These are phyloP conservation scores for Syngnathus typhle DNA, from an alignment of 2,113 vertebrate genomes.

Conservation along the genomic window DNA sequence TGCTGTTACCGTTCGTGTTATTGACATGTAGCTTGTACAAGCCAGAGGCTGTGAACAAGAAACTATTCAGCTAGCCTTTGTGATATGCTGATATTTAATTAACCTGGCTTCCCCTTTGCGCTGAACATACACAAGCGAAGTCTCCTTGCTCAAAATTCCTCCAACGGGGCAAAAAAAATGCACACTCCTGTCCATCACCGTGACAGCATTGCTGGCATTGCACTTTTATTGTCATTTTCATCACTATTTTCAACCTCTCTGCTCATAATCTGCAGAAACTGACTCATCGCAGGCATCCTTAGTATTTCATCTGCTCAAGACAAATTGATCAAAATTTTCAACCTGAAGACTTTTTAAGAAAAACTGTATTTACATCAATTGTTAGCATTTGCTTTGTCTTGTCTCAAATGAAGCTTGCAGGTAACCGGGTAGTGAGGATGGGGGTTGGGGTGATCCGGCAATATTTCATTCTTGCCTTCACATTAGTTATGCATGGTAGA, in stretches of 20 bases:
- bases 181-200: slow-evolving; percentile 31
- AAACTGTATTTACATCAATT: background rate
- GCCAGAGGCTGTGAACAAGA: background rate
- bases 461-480: slow-evolving; percentile 33
- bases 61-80: slow-evolving; percentile 12
- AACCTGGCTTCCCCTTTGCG: slow-evolving; percentile 13
- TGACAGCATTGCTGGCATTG: slow-evolving; percentile 32
- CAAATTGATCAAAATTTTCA: background rate
- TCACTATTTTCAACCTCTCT: slow-evolving; percentile 35
- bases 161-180: slow-evolving; percentile 44
- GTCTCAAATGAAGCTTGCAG: slow-evolving; percentile 19
- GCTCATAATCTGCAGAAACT: slow-evolving; percentile 26
- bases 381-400: background rate
- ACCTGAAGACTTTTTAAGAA: background rate
- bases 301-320: background rate
- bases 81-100: slow-evolving; percentile 47
- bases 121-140: slow-evolving; percentile 14
- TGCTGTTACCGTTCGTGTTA: background rate
- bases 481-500: slow-evolving; percentile 33
- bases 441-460: slow-evolving; percentile 3
- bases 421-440: slow-evolving; percentile 17
- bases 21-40: slow-evolving; percentile 9
- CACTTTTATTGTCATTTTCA: slow-evolving; percentile 49
- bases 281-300: slow-evolving; percentile 2
- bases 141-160: slow-evolving; percentile 26